Evolutionary conservation across 2,888 invertebrate species (phyloP), one percentile per base, ranked within the genome.

Genomic region (Noctua fimbriata): DNA sequence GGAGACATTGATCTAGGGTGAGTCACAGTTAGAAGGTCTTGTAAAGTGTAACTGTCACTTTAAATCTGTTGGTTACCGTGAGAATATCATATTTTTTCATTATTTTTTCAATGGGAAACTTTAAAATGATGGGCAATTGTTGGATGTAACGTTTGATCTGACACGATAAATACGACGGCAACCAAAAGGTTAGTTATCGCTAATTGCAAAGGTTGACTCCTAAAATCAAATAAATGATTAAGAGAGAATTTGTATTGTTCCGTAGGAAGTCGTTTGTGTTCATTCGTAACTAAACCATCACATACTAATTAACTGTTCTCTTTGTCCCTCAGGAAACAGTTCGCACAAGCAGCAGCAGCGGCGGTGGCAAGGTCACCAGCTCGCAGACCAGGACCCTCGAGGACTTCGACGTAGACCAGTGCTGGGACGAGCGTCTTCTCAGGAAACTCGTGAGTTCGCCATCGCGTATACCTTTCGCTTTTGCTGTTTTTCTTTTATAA

Each of bases 361-460:
- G 92, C 52, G 91, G 92, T 67, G 90, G 89, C 66, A 92, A 93
- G 94, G 96, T 92, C 92, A 96, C 94, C 95, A 97, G 93, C 94
- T 80, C 87, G 18, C 89, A 85, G 76, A 93, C 94, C 96, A 92
- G 97, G 96, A 94, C 96, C 96, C 93, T 92, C 49, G 92, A 94
- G 86, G 94, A 95, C 82, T 70, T 95, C 72, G 98, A 98, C 94
- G 96, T 98, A 90, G 98, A 98, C 93, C 97, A 97, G 94, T 98
- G 98, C 96, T 98, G 98, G 98, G 98, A 98, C 98, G 98, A 98
- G 93, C 97, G 97, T 90, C 97, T 97, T 83, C 97, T 98, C 82
- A 97, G 97, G 93, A 97, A 98, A 95, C 97, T 98, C 95, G 98
- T 98, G 93, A 97, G 97, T 97, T 21, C 41, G 12, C 32, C 21